Percentiles rank a stretch among this genome's conserved stretches.
Conservation (phyloP, 2,888 invertebrate genomes). For the Morpho achilles region DNA sequence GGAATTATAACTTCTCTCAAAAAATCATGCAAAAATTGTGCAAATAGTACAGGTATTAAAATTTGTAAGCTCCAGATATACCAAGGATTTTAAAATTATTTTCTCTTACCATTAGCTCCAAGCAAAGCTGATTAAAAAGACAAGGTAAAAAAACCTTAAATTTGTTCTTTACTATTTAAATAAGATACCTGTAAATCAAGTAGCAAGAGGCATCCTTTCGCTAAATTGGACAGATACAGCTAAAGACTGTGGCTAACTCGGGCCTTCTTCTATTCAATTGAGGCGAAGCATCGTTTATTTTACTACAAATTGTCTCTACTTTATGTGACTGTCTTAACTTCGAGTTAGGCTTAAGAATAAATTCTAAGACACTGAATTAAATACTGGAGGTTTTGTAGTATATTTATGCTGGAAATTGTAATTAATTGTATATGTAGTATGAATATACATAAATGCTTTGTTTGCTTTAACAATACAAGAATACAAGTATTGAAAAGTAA, state of each 20-base stretch:
- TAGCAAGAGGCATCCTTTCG: slow-evolving; percentile 26
- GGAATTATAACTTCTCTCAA: too few species aligned
- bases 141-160: not conserved
- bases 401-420: too few species aligned
- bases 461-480: too few species aligned
- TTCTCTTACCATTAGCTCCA: too few species aligned
- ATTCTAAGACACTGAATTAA: slow-evolving; percentile 17
- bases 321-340: slow-evolving; percentile 32
- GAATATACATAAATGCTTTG: too few species aligned
- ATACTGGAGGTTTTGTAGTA: slow-evolving; percentile 7
- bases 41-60: too few species aligned
- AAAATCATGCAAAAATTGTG: too few species aligned
- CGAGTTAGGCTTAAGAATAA: slow-evolving; percentile 26
- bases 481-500: too few species aligned
- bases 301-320: slow-evolving; percentile 39
- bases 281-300: slow-evolving; percentile 35
- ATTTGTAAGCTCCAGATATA: too few species aligned
- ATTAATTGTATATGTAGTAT: too few species aligned
- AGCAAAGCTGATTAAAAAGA: not conserved
- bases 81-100: too few species aligned
- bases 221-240: slow-evolving; percentile 42
- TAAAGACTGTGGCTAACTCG: slow-evolving; percentile 23
- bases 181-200: slow-evolving; percentile 15
- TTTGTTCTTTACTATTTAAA: slow-evolving; percentile 14
- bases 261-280: slow-evolving; percentile 41